Percentiles rank a stretch among this genome's conserved stretches.
phyloP scores from a whole-genome alignment of 2,888 invertebrate species.

The Aricia artaxerxes region DNA sequence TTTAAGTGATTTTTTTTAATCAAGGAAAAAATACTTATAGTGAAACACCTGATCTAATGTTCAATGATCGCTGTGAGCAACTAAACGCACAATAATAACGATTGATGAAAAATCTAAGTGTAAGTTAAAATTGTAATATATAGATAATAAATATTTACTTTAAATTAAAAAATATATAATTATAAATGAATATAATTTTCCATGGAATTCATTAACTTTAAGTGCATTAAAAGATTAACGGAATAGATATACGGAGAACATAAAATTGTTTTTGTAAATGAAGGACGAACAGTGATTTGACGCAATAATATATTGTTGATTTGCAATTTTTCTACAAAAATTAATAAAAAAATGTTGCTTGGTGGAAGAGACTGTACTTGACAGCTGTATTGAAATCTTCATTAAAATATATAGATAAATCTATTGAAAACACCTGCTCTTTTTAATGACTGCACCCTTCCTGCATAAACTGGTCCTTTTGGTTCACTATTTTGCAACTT shows the following conservation, averaged over 20 bases:
- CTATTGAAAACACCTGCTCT: slow-evolving; percentile 75
- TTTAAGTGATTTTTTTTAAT: neutral
- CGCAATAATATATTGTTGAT: slow-evolving; percentile 62
- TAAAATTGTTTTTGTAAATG: slow-evolving; percentile 32
- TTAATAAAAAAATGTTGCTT: slow-evolving; percentile 52
- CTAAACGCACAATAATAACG: slow-evolving; percentile 59
- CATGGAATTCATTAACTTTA: slow-evolving; percentile 77
- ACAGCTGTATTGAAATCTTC: slow-evolving; percentile 78
- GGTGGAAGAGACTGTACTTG: slow-evolving; percentile 66
- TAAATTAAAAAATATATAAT: slow-evolving; percentile 77
- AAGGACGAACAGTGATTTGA: slow-evolving; percentile 54
- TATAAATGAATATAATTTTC: slow-evolving; percentile 80
- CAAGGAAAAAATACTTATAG: neutral
- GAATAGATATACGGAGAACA: slow-evolving; percentile 43
- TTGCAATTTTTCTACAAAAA: slow-evolving; percentile 67
- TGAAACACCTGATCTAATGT: neutral
- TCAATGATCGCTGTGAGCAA: slow-evolving; percentile 46
- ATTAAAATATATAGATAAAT: slow-evolving; percentile 81
- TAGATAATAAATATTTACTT: slow-evolving; percentile 79
- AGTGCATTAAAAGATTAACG: slow-evolving; percentile 59
- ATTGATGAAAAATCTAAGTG: slow-evolving; percentile 72
- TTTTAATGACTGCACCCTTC: slow-evolving; percentile 40
- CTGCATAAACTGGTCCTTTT: neutral
- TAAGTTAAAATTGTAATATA: slow-evolving; percentile 79
- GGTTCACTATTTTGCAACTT: neutral